Evolutionary conservation across 1,140 invertebrate genomes (phyloP).

Genomic region (Teleogryllus occipitalis): DNA sequence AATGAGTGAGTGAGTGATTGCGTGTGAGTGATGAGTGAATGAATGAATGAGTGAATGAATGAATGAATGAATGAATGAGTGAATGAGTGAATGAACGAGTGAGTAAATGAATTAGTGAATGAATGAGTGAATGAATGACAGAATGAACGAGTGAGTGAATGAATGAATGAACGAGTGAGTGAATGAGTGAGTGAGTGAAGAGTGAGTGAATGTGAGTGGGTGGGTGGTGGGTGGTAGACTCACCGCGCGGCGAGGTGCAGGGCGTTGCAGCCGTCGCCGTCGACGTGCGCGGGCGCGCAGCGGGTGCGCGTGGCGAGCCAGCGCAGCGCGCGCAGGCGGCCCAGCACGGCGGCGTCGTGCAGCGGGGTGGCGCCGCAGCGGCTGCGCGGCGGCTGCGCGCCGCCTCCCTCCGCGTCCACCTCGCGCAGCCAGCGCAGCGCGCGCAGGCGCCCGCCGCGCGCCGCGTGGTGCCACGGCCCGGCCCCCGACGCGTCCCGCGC

Average conservation of each 20-base stretch:
- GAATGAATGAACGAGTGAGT: background rate
- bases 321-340: slow-evolving; percentile 34
- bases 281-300: slow-evolving; percentile 34
- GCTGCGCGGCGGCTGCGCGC: slow-evolving; percentile 29
- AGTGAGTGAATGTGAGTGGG: background rate
- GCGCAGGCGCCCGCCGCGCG: slow-evolving; percentile 32
- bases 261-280: slow-evolving; percentile 37
- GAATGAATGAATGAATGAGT: background rate
- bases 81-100: background rate
- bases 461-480: slow-evolving; percentile 38
- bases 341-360: slow-evolving; percentile 40
- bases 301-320: slow-evolving; percentile 36
- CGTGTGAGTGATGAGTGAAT: too few species aligned
- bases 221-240: slow-evolving; percentile 6
- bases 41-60: background rate
- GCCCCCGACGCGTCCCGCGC: slow-evolving; percentile 34
- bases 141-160: background rate
- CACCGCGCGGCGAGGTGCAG: slow-evolving; percentile 38
- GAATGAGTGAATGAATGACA: background rate
- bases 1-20: background rate
- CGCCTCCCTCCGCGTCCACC: background rate
- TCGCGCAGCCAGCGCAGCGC: slow-evolving; percentile 33
- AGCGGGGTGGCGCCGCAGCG: slow-evolving; percentile 36
- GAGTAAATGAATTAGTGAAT: background rate
- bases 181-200: background rate